phyloP scores from a whole-genome alignment of 2,797 vertebrate species.

The Corythornis leucogaster region DNA sequence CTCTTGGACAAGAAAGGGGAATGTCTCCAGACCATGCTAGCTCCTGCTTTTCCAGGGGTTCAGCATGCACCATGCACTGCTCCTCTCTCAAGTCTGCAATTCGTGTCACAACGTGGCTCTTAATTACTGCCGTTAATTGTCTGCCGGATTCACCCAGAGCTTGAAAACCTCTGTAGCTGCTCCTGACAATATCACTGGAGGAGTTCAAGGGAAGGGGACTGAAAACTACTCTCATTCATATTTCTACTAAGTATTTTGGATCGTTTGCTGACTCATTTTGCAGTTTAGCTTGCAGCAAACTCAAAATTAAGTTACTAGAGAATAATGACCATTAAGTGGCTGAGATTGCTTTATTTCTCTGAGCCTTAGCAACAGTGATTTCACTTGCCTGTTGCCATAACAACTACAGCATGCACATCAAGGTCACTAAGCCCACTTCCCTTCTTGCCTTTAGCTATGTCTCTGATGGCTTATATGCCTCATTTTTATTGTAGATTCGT shows the following conservation, averaged over 20 bases:
- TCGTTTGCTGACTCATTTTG: conserved; percentile 67
- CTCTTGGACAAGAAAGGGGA: not conserved
- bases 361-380: conserved; percentile 80
- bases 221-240: not conserved
- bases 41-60: not conserved
- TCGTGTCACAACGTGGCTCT: accelerated
- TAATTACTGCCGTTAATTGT: not conserved
- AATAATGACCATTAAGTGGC: conserved; percentile 76
- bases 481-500: conserved; percentile 68
- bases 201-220: not conserved
- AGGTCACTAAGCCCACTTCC: conserved; percentile 82
- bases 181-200: not conserved
- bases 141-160: accelerated
- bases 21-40: not conserved
- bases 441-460: conserved; percentile 72
- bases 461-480: conserved; percentile 61
- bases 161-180: not conserved
- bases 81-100: not conserved
- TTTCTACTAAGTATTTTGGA: not conserved
- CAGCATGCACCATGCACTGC: not conserved
- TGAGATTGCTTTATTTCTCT: conserved; percentile 69
- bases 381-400: conserved; percentile 87
- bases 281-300: conserved; percentile 60
- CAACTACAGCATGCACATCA: conserved; percentile 83
- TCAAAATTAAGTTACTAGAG: conserved; percentile 67